A percentile compares a stretch with the other conserved stretches of the same genome.
These are phyloP conservation scores for Microplitis demolitor DNA, from an alignment of 1,140 invertebrate genomes.

Conservation along the genomic window DNA sequence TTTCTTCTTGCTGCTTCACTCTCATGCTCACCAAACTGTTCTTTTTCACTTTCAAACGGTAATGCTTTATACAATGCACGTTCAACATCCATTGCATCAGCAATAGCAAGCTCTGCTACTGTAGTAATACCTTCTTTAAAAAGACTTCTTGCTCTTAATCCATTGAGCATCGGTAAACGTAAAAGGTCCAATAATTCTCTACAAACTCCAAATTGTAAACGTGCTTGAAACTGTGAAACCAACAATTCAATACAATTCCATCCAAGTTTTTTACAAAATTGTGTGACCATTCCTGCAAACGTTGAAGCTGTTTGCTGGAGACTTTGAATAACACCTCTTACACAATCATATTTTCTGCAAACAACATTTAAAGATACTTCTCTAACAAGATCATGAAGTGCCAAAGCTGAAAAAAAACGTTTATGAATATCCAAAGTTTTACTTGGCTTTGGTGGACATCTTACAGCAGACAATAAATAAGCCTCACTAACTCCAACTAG, in stretches of 20 bases:
- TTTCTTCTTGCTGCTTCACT: conserved; percentile 71
- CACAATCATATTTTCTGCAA: conserved; percentile 81
- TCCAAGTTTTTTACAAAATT: conserved; percentile 90
- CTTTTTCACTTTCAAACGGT: conserved; percentile 84
- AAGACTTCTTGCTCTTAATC: conserved; percentile 79
- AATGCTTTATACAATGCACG: conserved; percentile 76
- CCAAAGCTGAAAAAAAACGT: conserved; percentile 90
- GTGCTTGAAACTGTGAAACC: conserved; percentile 89
- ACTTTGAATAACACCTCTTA: conserved; percentile 87
- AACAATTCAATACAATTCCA: conserved; percentile 91
- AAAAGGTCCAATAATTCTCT: conserved; percentile 92
- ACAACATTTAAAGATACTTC: conserved; percentile 84
- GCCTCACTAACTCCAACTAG: conserved; percentile 90
- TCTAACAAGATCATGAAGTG: conserved; percentile 90
- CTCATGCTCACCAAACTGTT: conserved; percentile 72
- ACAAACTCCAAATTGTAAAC: conserved; percentile 93
- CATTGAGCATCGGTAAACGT: conserved; percentile 82
- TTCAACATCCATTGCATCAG: conserved; percentile 73
- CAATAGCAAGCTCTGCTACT: conserved; percentile 77
- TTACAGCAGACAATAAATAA: conserved; percentile 82
- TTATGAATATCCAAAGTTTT: conserved; percentile 62
- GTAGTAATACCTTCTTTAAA: conserved; percentile 84
- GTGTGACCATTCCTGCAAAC: conserved; percentile 94
- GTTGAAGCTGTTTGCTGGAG: conserved; percentile 94
- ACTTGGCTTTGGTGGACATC: conserved; percentile 69